A percentile compares a stretch with the other conserved stretches of the same genome.
phyloP scores from a whole-genome alignment of 2,113 vertebrate species.

The Baryphthengus martii region DNA sequence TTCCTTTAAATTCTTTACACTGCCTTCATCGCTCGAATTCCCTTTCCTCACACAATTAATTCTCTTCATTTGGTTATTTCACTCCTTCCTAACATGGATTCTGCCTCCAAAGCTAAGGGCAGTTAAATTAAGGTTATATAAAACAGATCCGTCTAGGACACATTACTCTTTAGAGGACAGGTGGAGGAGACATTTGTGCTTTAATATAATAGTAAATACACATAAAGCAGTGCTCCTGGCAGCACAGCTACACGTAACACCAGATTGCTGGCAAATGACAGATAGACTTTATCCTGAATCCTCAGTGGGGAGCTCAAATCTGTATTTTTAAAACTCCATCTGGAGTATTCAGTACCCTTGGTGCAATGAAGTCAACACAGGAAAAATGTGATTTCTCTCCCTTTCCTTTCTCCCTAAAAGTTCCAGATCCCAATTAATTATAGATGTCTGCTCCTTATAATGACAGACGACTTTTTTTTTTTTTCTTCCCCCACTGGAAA shows the following conservation, averaged over 20 bases:
- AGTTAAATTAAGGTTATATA: not conserved
- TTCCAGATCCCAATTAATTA: conserved; percentile 37
- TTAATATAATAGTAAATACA: conserved; percentile 46
- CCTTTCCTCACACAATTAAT: conserved; percentile 18
- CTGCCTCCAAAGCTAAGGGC: not conserved
- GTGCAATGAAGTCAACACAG: not conserved
- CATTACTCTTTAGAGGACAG: conserved; percentile 33
- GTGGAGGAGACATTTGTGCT: conserved; percentile 48
- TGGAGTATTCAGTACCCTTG: conserved; percentile 11
- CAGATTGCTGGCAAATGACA: conserved; percentile 53
- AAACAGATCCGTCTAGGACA: conserved; percentile 28
- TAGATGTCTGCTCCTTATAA: not conserved
- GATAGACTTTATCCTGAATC: conserved; percentile 41
- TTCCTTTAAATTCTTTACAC: not conserved
- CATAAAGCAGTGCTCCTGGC: conserved; percentile 36
- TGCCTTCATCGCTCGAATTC: not conserved
- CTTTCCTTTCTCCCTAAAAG: not conserved
- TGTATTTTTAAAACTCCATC: conserved; percentile 4
- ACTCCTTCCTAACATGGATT: not conserved
- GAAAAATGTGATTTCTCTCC: not conserved
- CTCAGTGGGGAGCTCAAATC: conserved; percentile 33
- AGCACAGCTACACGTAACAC: not conserved
- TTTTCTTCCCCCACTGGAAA: not conserved
- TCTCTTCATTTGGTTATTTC: not conserved
- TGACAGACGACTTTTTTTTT: not conserved